Evolutionary conservation across 2,888 invertebrate genomes (phyloP).

Genomic region (Crematogaster levior): DNA sequence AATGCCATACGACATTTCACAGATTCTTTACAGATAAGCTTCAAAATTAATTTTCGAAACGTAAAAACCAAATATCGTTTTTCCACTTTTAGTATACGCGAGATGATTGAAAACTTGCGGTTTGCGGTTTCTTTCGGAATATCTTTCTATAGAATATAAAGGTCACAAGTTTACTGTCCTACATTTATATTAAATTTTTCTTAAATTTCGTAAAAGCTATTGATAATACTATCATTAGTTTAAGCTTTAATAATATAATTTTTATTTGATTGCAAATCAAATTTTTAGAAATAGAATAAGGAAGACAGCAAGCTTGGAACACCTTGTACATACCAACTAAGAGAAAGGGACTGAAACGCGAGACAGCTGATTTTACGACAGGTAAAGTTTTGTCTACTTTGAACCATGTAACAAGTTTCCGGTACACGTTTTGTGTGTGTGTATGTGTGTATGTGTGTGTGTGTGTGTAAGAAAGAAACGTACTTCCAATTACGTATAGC

Average conservation of each 20-base stretch:
- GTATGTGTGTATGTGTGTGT: too few species aligned
- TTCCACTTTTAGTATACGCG: background rate
- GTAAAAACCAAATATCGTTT: constrained; percentile 14
- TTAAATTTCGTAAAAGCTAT: background rate
- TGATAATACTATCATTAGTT: background rate
- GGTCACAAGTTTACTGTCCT: background rate
- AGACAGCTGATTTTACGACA: constrained; percentile 43
- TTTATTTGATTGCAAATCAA: background rate
- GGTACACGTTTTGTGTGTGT: constrained; percentile 42
- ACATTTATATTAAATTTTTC: background rate
- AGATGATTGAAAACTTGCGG: constrained; percentile 29
- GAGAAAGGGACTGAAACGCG: constrained; percentile 40
- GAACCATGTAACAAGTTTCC: constrained; percentile 51
- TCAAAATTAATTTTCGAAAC: background rate
- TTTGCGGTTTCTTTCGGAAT: constrained; percentile 32
- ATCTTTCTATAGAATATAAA: background rate
- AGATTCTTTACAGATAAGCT: background rate
- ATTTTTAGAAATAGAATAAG: background rate
- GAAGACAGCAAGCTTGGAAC: background rate
- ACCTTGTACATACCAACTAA: background rate
- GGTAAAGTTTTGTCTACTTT: constrained; percentile 41
- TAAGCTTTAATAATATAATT: background rate
- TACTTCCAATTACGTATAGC: constrained; percentile 20
- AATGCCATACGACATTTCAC: constrained; percentile 8
- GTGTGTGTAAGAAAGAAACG: constrained; percentile 34